Percentiles rank a stretch among this genome's conserved stretches.
Evolutionary conservation across 1,140 invertebrate genomes (phyloP).

Genomic region (Meloidogyne chitwoodi): DNA sequence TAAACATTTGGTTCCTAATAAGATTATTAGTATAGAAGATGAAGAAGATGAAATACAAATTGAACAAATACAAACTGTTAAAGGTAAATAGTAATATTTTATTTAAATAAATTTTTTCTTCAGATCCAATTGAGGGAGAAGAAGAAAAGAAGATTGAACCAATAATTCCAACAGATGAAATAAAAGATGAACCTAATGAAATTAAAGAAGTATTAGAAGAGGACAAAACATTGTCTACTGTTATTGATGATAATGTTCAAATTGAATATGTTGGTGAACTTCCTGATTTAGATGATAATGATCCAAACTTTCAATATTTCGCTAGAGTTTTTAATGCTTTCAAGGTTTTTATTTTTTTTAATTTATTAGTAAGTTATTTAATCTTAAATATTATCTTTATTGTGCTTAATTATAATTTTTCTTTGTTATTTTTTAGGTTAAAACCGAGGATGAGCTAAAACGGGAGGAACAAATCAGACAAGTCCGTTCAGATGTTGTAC

Average conservation of each 20-base stretch:
- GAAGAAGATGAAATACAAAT: neutral
- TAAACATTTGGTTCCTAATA: conserved; percentile 24
- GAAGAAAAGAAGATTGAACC: conserved; percentile 20
- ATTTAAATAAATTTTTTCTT: neutral
- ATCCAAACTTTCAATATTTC: conserved; percentile 53
- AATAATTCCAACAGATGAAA: conserved; percentile 8
- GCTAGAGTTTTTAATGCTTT: conserved; percentile 53
- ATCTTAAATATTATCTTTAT: neutral
- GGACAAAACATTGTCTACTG: neutral
- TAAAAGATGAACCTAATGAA: neutral
- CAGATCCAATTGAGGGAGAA: neutral
- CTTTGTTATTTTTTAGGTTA: conserved; percentile 30
- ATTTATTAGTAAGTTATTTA: conserved; percentile 11
- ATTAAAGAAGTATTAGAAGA: conserved; percentile 4
- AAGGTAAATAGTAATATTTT: neutral
- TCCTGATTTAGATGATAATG: conserved; percentile 43
- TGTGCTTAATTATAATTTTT: conserved; percentile 11
- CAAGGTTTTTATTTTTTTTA: conserved; percentile 37
- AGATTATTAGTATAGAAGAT: conserved; percentile 1
- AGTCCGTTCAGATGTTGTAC: conserved; percentile 27
- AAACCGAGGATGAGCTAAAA: conserved; percentile 38
- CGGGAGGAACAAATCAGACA: conserved; percentile 25
- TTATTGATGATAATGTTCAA: conserved; percentile 35
- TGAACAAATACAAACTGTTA: neutral
- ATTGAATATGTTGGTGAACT: conserved; percentile 54